phyloP scores from a whole-genome alignment of 2,113 vertebrate species.

The Zosterops hypoxanthus region DNA sequence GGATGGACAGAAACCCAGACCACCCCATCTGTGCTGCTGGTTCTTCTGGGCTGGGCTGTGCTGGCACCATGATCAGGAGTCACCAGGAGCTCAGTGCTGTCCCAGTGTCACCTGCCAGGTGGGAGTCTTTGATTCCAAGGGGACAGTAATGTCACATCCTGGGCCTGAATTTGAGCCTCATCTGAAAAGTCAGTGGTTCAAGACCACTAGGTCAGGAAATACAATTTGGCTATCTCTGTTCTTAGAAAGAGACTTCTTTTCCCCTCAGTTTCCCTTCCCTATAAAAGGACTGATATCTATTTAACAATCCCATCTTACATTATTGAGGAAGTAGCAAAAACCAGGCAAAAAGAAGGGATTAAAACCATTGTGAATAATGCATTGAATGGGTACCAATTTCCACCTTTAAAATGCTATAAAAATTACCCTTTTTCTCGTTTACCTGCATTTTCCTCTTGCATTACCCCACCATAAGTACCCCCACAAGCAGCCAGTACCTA shows the following conservation, averaged over 20 bases:
- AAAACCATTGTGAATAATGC: background rate
- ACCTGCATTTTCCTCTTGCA: background rate
- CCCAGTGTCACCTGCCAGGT: background rate
- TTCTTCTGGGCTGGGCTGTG: background rate
- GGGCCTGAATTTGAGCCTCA: background rate
- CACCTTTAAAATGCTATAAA: background rate
- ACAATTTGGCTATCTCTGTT: background rate
- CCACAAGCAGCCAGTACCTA: background rate
- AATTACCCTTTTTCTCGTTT: background rate
- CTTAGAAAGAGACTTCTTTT: background rate
- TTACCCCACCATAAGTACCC: background rate
- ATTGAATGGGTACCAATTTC: accelerated
- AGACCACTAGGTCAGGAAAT: background rate
- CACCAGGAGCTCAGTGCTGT: background rate
- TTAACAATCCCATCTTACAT: background rate
- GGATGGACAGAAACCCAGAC: background rate
- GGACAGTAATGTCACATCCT: background rate
- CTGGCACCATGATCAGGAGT: accelerated
- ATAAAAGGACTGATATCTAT: background rate
- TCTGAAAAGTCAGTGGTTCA: background rate
- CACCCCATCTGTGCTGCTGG: background rate
- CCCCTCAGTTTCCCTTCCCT: background rate
- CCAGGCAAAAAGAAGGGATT: background rate
- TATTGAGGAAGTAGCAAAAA: background rate
- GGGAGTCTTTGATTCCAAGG: background rate